Percentiles rank a stretch among this genome's conserved stretches.
phyloP scores from a whole-genome alignment of 2,113 vertebrate genomes.

The Natator depressus region DNA sequence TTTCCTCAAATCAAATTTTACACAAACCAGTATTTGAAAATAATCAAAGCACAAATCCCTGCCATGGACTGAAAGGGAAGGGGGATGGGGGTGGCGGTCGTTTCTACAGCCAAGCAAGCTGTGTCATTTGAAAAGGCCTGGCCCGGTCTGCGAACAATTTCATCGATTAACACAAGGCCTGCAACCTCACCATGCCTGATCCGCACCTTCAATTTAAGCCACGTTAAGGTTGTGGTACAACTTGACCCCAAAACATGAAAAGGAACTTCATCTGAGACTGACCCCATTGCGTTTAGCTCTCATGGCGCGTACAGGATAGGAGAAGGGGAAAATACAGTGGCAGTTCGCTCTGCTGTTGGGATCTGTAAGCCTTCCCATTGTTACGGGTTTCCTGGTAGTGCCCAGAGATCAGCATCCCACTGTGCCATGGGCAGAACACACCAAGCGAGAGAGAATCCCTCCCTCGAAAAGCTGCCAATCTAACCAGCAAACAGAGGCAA shows the following conservation, averaged over 20 bases:
- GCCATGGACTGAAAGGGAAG: not conserved
- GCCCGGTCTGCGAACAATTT: not conserved
- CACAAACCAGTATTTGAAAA: conserved; percentile 77
- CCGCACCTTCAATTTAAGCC: not conserved
- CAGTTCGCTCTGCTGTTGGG: not conserved
- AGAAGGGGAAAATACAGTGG: not conserved
- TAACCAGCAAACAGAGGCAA: not conserved
- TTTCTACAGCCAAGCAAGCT: not conserved
- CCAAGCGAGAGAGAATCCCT: not conserved
- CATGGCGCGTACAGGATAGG: not conserved
- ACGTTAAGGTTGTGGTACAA: not conserved
- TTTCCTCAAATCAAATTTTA: conserved; percentile 83
- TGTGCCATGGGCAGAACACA: not conserved
- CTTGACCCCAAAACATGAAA: no score
- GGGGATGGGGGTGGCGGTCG: not conserved
- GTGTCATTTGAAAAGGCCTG: no score
- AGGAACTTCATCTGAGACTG: not conserved
- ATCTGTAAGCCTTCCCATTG: not conserved
- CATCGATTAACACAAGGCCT: not conserved
- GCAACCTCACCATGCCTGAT: not conserved
- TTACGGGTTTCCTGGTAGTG: not conserved
- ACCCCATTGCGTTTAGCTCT: not conserved
- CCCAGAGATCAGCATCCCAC: not conserved
- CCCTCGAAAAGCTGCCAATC: not conserved
- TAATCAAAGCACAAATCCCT: conserved; percentile 79